Evolutionary conservation across 1,140 invertebrate species (phyloP).

Genomic region (Triops longicaudatus): DNA sequence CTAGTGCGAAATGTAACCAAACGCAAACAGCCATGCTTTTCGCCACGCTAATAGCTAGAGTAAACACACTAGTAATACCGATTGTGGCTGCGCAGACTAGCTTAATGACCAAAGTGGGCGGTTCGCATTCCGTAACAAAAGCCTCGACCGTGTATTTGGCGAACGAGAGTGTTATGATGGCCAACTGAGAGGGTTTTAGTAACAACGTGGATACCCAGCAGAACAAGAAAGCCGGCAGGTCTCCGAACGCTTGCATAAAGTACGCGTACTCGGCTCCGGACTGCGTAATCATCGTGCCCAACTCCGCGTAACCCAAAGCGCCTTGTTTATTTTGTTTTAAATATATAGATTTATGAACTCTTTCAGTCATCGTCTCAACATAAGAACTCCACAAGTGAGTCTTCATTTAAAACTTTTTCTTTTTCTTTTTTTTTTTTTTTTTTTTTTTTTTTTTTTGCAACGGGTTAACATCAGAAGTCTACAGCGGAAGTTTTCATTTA

Average conservation of each 20-base stretch:
- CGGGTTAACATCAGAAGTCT: background rate
- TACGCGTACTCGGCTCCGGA: conserved; percentile 81
- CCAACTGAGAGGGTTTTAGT: conserved; percentile 85
- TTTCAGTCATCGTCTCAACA: background rate
- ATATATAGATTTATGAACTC: background rate
- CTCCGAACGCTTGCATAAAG: conserved; percentile 57
- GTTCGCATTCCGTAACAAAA: conserved; percentile 73
- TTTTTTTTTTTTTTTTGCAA: too few species aligned
- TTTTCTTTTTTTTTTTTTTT: too few species aligned
- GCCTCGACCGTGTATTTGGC: conserved; percentile 89
- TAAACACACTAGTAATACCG: conserved; percentile 44
- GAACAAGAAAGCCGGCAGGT: conserved; percentile 80
- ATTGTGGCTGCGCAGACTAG: conserved; percentile 70
- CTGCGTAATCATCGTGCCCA: conserved; percentile 87
- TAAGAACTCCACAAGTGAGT: background rate
- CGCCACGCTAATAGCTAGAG: background rate
- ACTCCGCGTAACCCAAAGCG: conserved; percentile 82
- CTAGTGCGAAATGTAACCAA: background rate
- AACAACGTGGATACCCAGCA: conserved; percentile 86
- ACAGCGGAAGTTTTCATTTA: conserved; percentile 41
- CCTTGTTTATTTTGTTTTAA: conserved; percentile 46
- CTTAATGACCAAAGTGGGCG: conserved; percentile 63
- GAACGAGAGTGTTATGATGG: conserved; percentile 87
- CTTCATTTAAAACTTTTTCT: too few species aligned
- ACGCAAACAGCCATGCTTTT: background rate